Conservation (phyloP, 2,797 vertebrate species). For the Morus bassanus region DNA sequence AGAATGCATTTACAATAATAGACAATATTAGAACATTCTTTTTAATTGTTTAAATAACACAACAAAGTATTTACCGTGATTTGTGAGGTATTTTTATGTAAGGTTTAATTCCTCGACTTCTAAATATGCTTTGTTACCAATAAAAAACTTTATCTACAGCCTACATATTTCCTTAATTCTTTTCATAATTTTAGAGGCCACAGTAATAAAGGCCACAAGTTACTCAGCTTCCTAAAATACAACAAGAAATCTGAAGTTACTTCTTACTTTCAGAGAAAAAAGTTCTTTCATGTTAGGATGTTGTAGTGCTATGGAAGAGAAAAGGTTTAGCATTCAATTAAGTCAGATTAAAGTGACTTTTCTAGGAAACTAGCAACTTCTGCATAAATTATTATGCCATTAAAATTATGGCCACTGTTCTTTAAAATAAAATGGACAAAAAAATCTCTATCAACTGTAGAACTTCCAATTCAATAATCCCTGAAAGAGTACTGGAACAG, state of each 20-base stretch:
- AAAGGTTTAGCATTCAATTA: background rate
- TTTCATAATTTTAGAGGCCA: background rate
- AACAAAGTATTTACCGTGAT: background rate
- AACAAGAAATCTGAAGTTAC: background rate
- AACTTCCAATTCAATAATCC: background rate
- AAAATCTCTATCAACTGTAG: background rate
- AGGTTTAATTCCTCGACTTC: background rate
- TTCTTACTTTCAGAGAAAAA: background rate
- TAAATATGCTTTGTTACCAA: background rate
- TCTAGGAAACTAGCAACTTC: background rate
- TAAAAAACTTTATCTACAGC: background rate
- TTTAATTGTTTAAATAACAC: background rate
- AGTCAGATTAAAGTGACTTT: background rate
- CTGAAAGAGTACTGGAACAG: background rate
- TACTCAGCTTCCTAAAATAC: background rate
- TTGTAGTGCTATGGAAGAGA: background rate
- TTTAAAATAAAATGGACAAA: background rate
- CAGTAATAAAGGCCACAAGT: background rate
- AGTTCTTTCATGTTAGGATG: background rate
- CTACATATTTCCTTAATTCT: background rate
- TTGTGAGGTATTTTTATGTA: background rate
- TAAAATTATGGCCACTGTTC: background rate
- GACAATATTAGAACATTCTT: background rate
- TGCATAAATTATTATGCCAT: background rate
- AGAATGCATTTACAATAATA: background rate